Evolutionary conservation across 1,140 invertebrate species (phyloP).

Genomic region (Cotesia glomerata): DNA sequence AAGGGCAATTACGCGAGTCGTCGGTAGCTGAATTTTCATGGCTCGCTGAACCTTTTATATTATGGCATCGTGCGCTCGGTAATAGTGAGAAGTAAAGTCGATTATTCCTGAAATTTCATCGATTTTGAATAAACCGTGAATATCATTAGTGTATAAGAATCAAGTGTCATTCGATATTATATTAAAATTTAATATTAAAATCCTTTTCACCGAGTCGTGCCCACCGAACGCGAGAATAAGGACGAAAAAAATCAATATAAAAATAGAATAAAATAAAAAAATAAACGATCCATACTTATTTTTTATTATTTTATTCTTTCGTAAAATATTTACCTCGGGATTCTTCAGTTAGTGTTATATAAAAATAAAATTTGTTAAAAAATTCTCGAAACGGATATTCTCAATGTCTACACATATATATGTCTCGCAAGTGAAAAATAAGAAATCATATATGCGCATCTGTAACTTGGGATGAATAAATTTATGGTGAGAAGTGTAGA

Average conservation of each 20-base stretch:
- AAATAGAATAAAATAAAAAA: constrained; percentile 10
- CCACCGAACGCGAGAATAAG: neutral
- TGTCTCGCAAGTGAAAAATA: neutral
- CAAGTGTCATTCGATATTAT: constrained; percentile 1
- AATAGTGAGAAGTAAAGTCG: neutral
- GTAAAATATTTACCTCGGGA: too few species aligned
- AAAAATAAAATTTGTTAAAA: neutral
- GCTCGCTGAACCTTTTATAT: constrained; percentile 27
- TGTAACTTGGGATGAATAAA: constrained; percentile 31
- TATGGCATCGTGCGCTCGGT: neutral
- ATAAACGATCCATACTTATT: too few species aligned
- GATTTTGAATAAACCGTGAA: constrained; percentile 22
- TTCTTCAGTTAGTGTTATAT: neutral
- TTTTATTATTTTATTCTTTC: too few species aligned
- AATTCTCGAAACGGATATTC: neutral
- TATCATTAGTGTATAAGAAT: constrained; percentile 17
- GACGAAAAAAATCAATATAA: neutral
- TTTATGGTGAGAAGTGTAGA: constrained; percentile 21
- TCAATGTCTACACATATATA: neutral
- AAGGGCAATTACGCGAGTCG: constrained; percentile 28
- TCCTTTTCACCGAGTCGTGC: too few species aligned
- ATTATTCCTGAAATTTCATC: constrained; percentile 22
- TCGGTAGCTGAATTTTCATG: constrained; percentile 26
- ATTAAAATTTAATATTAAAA: neutral
- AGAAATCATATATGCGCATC: constrained; percentile 40